Conservation (phyloP, 2,113 vertebrate species). For the Elanus axillaris region DNA sequence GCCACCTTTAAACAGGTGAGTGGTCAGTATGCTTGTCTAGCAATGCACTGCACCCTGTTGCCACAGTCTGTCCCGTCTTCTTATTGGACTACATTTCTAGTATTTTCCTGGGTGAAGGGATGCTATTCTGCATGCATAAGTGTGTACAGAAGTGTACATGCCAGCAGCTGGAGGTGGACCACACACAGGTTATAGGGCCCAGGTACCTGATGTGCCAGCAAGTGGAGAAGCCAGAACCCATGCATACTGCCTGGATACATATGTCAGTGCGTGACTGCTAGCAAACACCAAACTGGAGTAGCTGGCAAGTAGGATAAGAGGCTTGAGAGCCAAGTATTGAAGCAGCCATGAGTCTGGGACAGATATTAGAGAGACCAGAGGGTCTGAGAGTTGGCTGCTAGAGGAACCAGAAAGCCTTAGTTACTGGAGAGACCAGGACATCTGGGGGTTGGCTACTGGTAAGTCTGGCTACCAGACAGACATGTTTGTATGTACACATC, state of each 20-base stretch:
- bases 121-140: neutral
- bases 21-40: neutral
- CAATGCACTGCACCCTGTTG: neutral
- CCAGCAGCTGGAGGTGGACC: neutral
- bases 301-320: neutral
- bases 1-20: neutral
- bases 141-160: neutral
- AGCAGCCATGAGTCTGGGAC: neutral
- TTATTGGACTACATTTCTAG: neutral
- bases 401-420: neutral
- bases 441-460: neutral
- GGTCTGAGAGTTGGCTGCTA: neutral
- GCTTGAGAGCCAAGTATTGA: neutral
- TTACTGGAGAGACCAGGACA: neutral
- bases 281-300: neutral
- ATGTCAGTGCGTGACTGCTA: neutral
- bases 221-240: neutral
- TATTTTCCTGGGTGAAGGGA: neutral
- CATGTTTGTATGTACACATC: accelerated
- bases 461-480: neutral
- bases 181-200: neutral
- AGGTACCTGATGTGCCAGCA: neutral
- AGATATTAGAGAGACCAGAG: neutral
- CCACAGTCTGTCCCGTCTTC: neutral
- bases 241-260: neutral